phyloP scores from a whole-genome alignment of 2,113 vertebrate species.

The Danio rerio region DNA sequence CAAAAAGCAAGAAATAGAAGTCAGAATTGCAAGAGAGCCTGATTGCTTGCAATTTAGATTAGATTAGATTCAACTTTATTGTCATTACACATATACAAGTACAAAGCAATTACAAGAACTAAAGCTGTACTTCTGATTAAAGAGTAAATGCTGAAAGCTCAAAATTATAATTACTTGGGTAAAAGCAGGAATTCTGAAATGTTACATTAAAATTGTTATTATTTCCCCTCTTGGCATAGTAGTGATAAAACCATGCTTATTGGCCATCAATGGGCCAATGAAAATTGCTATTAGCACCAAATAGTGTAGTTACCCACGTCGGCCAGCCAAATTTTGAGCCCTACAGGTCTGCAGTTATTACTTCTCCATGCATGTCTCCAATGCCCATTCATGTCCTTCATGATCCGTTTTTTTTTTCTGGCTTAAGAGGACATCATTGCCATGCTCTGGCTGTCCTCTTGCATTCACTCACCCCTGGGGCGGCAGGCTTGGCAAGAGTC shows the following conservation, averaged over 20 bases:
- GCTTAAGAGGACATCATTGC: constrained; percentile 51
- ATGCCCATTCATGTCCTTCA: constrained; percentile 7
- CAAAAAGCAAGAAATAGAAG: too few relatives aligned
- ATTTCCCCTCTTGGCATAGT: too few relatives aligned
- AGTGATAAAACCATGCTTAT: not conserved
- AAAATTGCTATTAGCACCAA: not conserved
- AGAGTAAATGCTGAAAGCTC: too few relatives aligned
- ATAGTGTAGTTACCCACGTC: not conserved
- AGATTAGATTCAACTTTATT: too few relatives aligned
- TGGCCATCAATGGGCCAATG: not conserved
- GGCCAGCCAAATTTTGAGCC: not conserved
- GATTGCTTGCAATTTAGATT: too few relatives aligned
- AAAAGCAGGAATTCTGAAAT: too few relatives aligned
- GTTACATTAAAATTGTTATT: too few relatives aligned
- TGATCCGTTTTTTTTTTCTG: not conserved
- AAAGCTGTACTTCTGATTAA: too few relatives aligned
- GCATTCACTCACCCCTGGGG: constrained; percentile 33
- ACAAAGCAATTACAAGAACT: too few relatives aligned
- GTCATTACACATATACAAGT: too few relatives aligned
- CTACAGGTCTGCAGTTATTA: not conserved
- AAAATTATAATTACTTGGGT: too few relatives aligned
- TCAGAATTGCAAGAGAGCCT: too few relatives aligned
- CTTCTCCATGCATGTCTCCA: not conserved
- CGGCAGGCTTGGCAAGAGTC: constrained; percentile 6
- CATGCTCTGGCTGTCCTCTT: constrained; percentile 41